These are phyloP conservation scores for Isichthys henryi DNA, from an alignment of 2,113 vertebrate genomes.

Conservation along the genomic window DNA sequence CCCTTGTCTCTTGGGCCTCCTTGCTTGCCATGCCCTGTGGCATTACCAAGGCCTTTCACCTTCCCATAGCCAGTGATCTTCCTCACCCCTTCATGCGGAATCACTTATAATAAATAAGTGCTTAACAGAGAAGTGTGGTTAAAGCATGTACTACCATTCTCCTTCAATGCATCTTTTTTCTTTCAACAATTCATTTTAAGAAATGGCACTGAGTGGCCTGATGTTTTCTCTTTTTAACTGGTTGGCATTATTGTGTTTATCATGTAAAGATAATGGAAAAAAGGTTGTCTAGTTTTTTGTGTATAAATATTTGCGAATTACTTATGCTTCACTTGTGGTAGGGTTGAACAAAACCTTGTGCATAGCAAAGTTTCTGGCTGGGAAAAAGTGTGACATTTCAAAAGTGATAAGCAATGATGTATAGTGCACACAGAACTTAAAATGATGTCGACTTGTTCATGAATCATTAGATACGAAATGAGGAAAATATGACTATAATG, in stretches of 20 bases:
- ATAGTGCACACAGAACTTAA: neutral
- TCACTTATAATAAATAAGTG: neutral
- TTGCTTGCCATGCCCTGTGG: neutral
- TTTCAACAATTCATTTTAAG: neutral
- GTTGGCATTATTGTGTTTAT: neutral
- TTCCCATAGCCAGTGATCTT: neutral
- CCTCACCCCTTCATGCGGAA: neutral
- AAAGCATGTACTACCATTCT: neutral
- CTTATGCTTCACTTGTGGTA: neutral
- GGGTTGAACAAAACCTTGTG: neutral
- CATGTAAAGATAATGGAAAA: no score
- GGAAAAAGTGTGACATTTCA: neutral
- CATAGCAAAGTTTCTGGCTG: neutral
- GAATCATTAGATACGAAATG: neutral
- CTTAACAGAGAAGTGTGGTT: neutral
- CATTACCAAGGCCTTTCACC: neutral
- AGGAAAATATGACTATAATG: neutral
- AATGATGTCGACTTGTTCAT: neutral
- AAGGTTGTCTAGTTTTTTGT: no score
- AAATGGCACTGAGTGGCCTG: neutral
- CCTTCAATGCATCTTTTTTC: neutral
- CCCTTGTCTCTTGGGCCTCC: neutral
- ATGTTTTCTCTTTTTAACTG: neutral
- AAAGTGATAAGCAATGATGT: neutral
- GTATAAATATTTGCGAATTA: neutral